phyloP scores from a whole-genome alignment of 2,888 invertebrate genomes.

The Thymelicus lineola region DNA sequence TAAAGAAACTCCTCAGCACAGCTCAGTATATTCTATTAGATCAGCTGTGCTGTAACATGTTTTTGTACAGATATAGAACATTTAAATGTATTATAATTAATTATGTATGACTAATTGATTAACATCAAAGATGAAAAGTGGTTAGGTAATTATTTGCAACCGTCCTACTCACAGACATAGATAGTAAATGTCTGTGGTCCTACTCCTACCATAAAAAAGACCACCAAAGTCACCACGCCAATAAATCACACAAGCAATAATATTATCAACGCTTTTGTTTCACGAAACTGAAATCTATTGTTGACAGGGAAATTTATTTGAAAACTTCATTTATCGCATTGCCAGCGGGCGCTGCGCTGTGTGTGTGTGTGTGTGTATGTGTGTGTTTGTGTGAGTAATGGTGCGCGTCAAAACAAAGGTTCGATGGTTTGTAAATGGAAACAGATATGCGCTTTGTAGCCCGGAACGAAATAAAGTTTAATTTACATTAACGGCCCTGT shows the following conservation, averaged over 20 bases:
- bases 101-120: too few species aligned
- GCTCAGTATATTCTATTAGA: too few species aligned
- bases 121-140: too few species aligned
- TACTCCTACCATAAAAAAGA: too few species aligned
- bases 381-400: slow-evolving; percentile 26
- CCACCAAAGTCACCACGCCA: background rate
- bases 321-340: slow-evolving; percentile 21
- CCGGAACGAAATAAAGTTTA: slow-evolving; percentile 24
- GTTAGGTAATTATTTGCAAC: too few species aligned
- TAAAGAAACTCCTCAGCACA: too few species aligned
- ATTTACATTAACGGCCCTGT: slow-evolving; percentile 6
- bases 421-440: slow-evolving; percentile 30
- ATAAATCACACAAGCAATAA: slow-evolving; percentile 8
- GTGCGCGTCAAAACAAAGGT: slow-evolving; percentile 22
- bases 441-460: slow-evolving; percentile 30
- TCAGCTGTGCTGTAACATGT: background rate
- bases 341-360: slow-evolving; percentile 4
- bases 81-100: too few species aligned
- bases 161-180: too few species aligned
- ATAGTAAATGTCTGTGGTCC: too few species aligned
- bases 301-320: slow-evolving; percentile 30
- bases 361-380: too few species aligned
- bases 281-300: slow-evolving; percentile 20
- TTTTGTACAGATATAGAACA: background rate
- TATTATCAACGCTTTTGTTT: slow-evolving; percentile 16